phyloP scores from a whole-genome alignment of 2,888 invertebrate species.

The Caenorhabditis panamensis region DNA sequence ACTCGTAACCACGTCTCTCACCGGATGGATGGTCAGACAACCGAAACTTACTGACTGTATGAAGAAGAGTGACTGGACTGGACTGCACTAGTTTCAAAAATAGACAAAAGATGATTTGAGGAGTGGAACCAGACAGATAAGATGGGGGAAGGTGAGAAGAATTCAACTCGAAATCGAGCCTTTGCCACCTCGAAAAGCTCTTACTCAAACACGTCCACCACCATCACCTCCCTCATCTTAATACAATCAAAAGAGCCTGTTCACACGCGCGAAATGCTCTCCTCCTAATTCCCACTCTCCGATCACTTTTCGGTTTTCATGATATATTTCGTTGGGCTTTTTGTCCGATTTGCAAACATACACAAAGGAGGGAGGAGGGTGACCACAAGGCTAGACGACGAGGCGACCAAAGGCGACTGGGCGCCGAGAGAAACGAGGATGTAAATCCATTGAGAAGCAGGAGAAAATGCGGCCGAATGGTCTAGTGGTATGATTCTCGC shows the following conservation, averaged over 20 bases:
- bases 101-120: neutral
- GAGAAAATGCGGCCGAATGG: conserved; percentile 75
- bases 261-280: conserved; percentile 42
- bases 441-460: no score
- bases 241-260: conserved; percentile 59
- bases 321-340: conserved; percentile 40
- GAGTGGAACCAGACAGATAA: conserved; percentile 24
- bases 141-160: neutral
- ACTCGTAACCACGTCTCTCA: conserved; percentile 47
- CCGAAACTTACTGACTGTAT: conserved; percentile 5
- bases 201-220: conserved; percentile 51
- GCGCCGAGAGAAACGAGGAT: no score
- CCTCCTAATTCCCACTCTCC: conserved; percentile 1
- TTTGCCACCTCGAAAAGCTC: conserved; percentile 45
- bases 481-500: conserved; percentile 81
- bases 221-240: conserved; percentile 37
- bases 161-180: conserved; percentile 42
- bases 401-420: no score
- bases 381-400: neutral
- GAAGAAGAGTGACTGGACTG: no score
- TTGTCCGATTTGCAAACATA: conserved; percentile 46
- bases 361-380: neutral
- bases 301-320: conserved; percentile 39
- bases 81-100: neutral
- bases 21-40: neutral